Evolutionary conservation across 2,888 invertebrate genomes (phyloP).

Genomic region (Odiellus spinosus): DNA sequence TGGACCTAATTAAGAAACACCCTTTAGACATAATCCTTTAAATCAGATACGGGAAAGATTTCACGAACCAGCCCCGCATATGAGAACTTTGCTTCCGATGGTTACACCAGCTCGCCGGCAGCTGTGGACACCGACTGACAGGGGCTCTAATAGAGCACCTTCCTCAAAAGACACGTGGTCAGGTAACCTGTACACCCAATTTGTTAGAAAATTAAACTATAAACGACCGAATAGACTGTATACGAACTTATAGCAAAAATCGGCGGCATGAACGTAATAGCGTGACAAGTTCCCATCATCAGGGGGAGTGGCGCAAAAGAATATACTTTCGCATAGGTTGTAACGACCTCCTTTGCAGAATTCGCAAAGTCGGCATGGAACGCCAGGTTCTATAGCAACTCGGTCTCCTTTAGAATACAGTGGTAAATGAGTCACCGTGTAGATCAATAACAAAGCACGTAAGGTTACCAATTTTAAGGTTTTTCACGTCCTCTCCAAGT

Average conservation of each 20-base stretch:
- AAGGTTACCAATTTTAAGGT: constrained; percentile 39
- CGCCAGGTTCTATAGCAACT: constrained; percentile 87
- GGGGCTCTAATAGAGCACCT: constrained; percentile 80
- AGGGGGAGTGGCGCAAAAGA: constrained; percentile 91
- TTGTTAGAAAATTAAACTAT: not conserved
- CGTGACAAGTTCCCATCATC: constrained; percentile 70
- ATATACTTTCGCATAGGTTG: constrained; percentile 72
- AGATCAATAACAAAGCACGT: not conserved
- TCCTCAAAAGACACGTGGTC: constrained; percentile 80
- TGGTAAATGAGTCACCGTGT: constrained; percentile 17
- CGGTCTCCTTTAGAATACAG: constrained; percentile 50
- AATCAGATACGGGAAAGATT: not conserved
- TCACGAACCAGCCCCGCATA: constrained; percentile 27
- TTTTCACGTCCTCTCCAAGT: constrained; percentile 43
- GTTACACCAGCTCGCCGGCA: constrained; percentile 65
- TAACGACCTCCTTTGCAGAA: constrained; percentile 77
- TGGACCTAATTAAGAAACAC: constrained; percentile 23
- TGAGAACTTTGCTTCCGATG: constrained; percentile 31
- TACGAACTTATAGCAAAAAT: constrained; percentile 37
- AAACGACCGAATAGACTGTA: not conserved
- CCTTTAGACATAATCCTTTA: not conserved
- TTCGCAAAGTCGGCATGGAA: constrained; percentile 65
- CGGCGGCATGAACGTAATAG: constrained; percentile 66
- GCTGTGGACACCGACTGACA: constrained; percentile 85
- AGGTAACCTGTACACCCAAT: constrained; percentile 48